Evolutionary conservation across 1,140 invertebrate genomes (phyloP), one percentile per base, ranked within the genome.

Genomic region (Panagrolaimus sp.): DNA sequence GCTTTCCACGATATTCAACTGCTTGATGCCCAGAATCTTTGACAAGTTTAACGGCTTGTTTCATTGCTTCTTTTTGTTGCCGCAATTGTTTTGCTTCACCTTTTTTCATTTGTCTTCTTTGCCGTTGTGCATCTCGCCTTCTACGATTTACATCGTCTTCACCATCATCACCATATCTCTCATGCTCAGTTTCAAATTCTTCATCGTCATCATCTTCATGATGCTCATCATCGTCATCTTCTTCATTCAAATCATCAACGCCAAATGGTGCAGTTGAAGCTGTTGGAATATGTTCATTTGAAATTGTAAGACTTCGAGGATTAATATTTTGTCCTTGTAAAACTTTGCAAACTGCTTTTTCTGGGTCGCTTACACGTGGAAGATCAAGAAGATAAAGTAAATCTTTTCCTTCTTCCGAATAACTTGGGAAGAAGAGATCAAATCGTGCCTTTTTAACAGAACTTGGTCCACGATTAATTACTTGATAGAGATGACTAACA

Each of bases 401-500:
- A 67, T 83, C 70, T 31, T 74, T 75, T 16, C 81, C 79, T 45
- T 79, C 67, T 11, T 79, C 77, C 9, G 75, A 74, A 63, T 70
- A 83, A 44, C 73, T 77, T 8, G 79, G 79, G 81, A 81, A 81
- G 72, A 77, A 78, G 66, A 81, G 83, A 63, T 81, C 81, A 25
- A 81, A 48, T 16, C 72, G 78, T 27, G 79, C 81, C 8, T 74
- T 64, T 63, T 75, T 77, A 27, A 81, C 74, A 38, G 69, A 72
- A 63, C 79, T 80, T 16, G 78, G 79, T 1, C 79, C 79, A 16
- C 74, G 72, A 63, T 81, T 81, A 9, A 66, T 38, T 16, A 82
- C 78, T 63, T 82, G 81, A 48, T 67, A 82, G 11, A 82, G 65
- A 72, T 82, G 80, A 9, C 72, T 76, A 42, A 83, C 80, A n/a